phyloP scores from a whole-genome alignment of 53 echinoderm and acorn worm species.

The Luidia sarsii region DNA sequence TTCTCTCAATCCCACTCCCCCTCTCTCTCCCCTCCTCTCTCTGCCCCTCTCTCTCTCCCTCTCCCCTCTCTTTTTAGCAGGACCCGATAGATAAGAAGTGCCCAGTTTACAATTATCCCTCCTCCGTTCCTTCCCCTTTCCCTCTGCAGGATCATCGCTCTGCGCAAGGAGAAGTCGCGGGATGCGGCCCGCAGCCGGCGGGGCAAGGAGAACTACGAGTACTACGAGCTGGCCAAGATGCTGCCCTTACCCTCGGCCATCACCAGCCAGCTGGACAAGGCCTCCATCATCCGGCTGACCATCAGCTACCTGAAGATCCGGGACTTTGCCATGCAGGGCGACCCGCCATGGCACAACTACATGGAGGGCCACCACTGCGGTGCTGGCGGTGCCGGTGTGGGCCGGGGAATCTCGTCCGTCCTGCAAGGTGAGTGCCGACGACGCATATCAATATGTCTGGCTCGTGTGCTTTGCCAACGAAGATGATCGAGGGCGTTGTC shows the following conservation, averaged over 20 bases:
- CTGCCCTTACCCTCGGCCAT: slow-evolving; percentile 96
- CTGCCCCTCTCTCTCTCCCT: too few species aligned
- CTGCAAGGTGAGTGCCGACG: too few species aligned
- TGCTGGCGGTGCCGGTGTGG: not conserved
- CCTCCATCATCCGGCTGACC: slow-evolving; percentile 96
- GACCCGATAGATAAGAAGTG: too few species aligned
- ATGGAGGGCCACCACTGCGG: slow-evolving; percentile 25
- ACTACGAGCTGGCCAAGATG: slow-evolving; percentile 96
- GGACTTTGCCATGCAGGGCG: slow-evolving; percentile 87
- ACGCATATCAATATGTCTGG: too few species aligned
- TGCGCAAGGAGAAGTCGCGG: slow-evolving; percentile 92
- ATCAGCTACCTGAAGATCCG: slow-evolving; percentile 97
- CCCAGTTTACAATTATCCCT: too few species aligned
- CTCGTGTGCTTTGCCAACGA: too few species aligned
- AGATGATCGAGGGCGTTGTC: too few species aligned
- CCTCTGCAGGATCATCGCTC: slow-evolving; percentile 73
- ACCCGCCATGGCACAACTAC: slow-evolving; percentile 88
- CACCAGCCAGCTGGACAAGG: slow-evolving; percentile 99
- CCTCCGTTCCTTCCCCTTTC: not conserved
- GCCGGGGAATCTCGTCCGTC: slow-evolving; percentile 37
- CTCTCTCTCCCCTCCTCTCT: too few species aligned
- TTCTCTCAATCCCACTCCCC: too few species aligned
- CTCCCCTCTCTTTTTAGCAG: too few species aligned
- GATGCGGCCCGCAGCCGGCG: slow-evolving; percentile 92
- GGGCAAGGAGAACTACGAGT: slow-evolving; percentile 99